Evolutionary conservation across 1,140 invertebrate genomes (phyloP), one percentile per base, ranked within the genome.

Genomic region (Hesperophylax magnus): DNA sequence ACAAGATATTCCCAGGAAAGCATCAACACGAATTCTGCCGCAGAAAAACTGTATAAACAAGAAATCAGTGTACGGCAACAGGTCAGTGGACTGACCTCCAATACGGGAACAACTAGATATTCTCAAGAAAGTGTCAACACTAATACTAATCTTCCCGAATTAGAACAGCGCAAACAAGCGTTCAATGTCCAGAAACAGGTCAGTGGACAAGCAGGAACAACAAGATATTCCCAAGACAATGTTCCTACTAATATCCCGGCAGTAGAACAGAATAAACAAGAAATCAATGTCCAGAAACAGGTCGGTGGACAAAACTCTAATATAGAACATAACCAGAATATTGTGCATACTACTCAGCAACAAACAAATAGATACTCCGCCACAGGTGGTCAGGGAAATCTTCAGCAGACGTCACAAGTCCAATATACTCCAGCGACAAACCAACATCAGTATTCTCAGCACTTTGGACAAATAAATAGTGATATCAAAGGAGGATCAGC

Each of bases 401-500:
- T 47, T 14, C 39, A 14, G 3, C 39, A 47, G 39, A 18, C 18
- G 24, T 24, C 58, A 24, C 58, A 61, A 14, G 1, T 34, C 34
- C 34, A 69, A 39, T 34, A 39, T 47, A 60, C n/a, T 60, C 56
- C 22, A n/a, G 22, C 20, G 15, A 34, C 58, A 1, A 67, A 67
- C 5, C 34, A 22, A 34, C 14, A 67, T 18, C 27, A 39, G 1
- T 31, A 67, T 47, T 18, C 24, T 34, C 22, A 67, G 9, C 31
- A 47, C 6, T 34, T 18, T 67, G 63, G 31, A 67, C 17, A 14
- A 34, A 0, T 34, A 17, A 31, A 67, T 34, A 67, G 34, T 8
- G n/a, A 65, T 27, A 65, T 34, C 18, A 67, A 39, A n/a, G 31
- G 63, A 67, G 63, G 31, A n/a, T n/a, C 31, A n/a, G 47, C 63